Evolutionary conservation across 2,888 invertebrate species (phyloP), one percentile per base, ranked within the genome.

Genomic region (Mesorhabditis belari): DNA sequence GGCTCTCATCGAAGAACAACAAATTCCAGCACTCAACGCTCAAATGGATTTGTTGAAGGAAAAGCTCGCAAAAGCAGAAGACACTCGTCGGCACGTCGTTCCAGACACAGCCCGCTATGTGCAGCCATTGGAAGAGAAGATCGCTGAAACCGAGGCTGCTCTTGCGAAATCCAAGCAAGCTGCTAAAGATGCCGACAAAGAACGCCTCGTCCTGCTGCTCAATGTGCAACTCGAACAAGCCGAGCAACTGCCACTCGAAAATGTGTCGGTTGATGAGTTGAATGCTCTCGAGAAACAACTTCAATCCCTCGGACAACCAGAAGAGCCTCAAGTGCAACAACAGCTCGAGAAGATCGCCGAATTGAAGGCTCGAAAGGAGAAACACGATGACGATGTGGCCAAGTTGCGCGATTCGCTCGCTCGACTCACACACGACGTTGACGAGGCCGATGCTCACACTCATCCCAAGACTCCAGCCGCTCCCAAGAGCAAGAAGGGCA

Each of bases 61-160:
- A 26, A 64, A 64, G 58, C 44, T 56, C 19, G 49, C 56, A 64
- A 44, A 53, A 61, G 56, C 57, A 57, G 29, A 52, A 50, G 51
- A 55, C 61, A 54, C 61, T 64, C 51, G 60, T 60, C 25, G 64
- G 62, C 54, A 58, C 61, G 58, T 53, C 62, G 35, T 58, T 59
- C 57, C 49, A 61, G 49, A 52, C 62, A 5, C 64, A 64, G 35
- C 58, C 59, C 26, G 59, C 58, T 35, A 58, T 61, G 59, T 59
- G 62, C 44, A 61, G 62, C 57, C 61, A 64, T 57, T 61, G 62
- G 53, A 58, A n/a, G n/a, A n/a, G n/a, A n/a, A n/a, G n/a, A n/a
- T n/a, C n/a, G n/a, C n/a, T n/a, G n/a, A n/a, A n/a, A n/a, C n/a
- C n/a, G n/a, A n/a, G n/a, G n/a, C n/a, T n/a, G n/a, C n/a, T n/a